A percentile compares a stretch with the other conserved stretches of the same genome.
Evolutionary conservation across 2,888 invertebrate species (phyloP).

Genomic region (Sinodicranocentrus sp.): DNA sequence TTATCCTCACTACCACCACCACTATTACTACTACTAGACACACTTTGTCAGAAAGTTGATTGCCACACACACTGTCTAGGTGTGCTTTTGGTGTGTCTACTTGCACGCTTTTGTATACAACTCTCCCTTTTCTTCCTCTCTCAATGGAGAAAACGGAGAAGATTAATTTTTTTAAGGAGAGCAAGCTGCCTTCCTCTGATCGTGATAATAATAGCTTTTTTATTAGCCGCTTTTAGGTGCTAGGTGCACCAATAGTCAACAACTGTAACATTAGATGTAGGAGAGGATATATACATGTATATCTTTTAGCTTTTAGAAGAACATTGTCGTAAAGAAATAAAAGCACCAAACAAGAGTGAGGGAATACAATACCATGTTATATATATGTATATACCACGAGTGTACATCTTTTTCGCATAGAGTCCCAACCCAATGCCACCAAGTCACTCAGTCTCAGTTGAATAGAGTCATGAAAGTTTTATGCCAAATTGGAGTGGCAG

Average conservation of each 20-base stretch:
- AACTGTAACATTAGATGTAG: neutral
- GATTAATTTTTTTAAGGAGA: conserved; percentile 18
- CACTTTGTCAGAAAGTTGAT: neutral
- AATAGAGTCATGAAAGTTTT: conserved; percentile 48
- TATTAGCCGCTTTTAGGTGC: conserved; percentile 46
- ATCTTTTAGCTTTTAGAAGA: no score
- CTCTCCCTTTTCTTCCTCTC: neutral
- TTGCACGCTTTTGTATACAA: neutral
- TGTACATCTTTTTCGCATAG: no score
- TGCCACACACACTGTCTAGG: no score
- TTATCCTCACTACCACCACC: neutral
- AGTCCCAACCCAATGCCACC: conserved; percentile 3
- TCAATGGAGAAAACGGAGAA: conserved; percentile 10
- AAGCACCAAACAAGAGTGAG: no score
- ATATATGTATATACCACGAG: no score
- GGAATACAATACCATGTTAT: no score
- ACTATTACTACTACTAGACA: neutral
- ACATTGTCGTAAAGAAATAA: no score
- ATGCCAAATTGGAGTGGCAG: conserved; percentile 40
- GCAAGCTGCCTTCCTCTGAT: conserved; percentile 20
- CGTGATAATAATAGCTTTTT: conserved; percentile 51
- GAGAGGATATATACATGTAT: neutral
- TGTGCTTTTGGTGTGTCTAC: no score
- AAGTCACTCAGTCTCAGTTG: conserved; percentile 17
- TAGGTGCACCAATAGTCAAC: conserved; percentile 4